Evolutionary conservation across 2,888 invertebrate genomes (phyloP).

Genomic region (Cerastoderma edule): DNA sequence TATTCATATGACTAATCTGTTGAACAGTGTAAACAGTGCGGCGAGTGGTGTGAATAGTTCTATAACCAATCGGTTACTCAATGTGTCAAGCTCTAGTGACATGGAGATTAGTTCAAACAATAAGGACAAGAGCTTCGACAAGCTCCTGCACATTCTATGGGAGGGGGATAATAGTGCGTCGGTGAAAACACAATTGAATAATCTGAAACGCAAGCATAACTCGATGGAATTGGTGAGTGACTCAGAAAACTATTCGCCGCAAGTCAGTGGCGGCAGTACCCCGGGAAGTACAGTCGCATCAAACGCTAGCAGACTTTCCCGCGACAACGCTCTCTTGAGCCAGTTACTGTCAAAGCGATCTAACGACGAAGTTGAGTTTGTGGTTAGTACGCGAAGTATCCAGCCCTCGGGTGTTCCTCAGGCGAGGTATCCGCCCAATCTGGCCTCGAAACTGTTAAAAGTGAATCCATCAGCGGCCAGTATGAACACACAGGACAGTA

Average conservation of each 20-base stretch:
- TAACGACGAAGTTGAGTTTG: slow-evolving; percentile 76
- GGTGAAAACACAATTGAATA: slow-evolving; percentile 48
- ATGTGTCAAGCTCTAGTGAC: slow-evolving; percentile 29
- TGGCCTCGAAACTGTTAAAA: slow-evolving; percentile 64
- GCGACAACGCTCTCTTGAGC: slow-evolving; percentile 79
- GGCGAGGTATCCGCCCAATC: slow-evolving; percentile 81
- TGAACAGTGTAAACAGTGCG: too few relatives aligned
- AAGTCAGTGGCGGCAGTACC: slow-evolving; percentile 41
- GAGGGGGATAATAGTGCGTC: slow-evolving; percentile 67
- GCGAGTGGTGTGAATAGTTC: slow-evolving; percentile 8
- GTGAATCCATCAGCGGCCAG: slow-evolving; percentile 55
- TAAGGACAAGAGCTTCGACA: slow-evolving; percentile 61
- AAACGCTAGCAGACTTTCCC: slow-evolving; percentile 64
- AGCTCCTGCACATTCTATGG: slow-evolving; percentile 72
- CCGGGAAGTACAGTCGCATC: slow-evolving; percentile 21
- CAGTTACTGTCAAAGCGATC: slow-evolving; percentile 77
- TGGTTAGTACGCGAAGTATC: slow-evolving; percentile 74
- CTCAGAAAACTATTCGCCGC: slow-evolving; percentile 39
- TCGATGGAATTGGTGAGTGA: slow-evolving; percentile 29
- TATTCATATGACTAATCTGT: too few relatives aligned
- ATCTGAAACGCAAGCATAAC: slow-evolving; percentile 68
- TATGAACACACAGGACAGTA: slow-evolving; percentile 17
- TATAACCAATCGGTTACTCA: slow-evolving; percentile 19
- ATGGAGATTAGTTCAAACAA: background rate
- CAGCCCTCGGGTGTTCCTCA: slow-evolving; percentile 86